Conservation (phyloP, 1,140 invertebrate genomes). For the Drosophila kohkoa region DNA sequence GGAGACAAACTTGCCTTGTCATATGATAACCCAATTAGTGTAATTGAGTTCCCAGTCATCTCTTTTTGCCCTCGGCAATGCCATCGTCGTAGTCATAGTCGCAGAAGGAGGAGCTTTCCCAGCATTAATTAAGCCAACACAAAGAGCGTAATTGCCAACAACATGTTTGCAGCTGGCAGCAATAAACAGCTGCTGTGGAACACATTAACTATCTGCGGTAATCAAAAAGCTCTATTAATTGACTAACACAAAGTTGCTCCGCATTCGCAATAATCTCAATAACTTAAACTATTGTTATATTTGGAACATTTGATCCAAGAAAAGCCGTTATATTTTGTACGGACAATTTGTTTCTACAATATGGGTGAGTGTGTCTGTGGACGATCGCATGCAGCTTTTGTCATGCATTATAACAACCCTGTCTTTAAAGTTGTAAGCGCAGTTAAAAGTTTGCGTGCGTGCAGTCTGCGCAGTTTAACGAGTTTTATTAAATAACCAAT, state of each 20-base stretch:
- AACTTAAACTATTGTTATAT: background rate
- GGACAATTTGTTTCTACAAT: too few relatives aligned
- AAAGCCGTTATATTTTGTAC: too few relatives aligned
- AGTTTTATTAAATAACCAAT: too few relatives aligned
- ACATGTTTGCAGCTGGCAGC: background rate
- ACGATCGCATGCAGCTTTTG: too few relatives aligned
- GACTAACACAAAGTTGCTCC: background rate
- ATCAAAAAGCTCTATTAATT: conserved; percentile 2
- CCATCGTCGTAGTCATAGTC: too few relatives aligned
- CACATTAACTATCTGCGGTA: background rate
- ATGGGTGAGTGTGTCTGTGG: too few relatives aligned
- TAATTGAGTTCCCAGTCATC: conserved; percentile 66
- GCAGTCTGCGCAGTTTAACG: too few relatives aligned
- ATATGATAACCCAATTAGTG: conserved; percentile 72
- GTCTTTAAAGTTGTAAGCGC: too few relatives aligned
- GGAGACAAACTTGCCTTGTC: conserved; percentile 53
- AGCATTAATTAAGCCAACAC: conserved; percentile 62
- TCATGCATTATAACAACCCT: too few relatives aligned
- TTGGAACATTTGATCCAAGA: too few relatives aligned
- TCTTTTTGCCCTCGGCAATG: conserved; percentile 20
- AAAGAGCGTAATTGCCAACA: conserved; percentile 38
- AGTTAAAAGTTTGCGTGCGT: too few relatives aligned
- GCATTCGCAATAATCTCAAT: background rate
- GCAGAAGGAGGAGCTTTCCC: conserved; percentile 3
- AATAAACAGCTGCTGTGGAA: background rate